Conservation (phyloP, 2,888 invertebrate species). For the Cryptophagus acutangulus region DNA sequence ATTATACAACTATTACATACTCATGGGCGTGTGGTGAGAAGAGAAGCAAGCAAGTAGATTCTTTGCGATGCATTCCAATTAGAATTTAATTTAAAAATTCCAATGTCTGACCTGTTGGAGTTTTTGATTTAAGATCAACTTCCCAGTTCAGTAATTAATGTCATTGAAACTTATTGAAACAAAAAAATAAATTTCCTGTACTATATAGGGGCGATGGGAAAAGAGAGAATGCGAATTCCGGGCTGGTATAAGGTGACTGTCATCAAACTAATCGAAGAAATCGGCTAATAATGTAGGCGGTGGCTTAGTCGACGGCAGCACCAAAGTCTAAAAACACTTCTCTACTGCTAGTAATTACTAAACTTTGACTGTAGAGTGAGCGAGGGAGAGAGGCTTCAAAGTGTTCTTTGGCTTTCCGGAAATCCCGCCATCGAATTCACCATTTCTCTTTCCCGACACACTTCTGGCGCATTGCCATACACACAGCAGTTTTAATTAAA, state of each 20-base stretch:
- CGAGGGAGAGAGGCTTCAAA: slow-evolving; percentile 5
- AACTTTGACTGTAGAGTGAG: slow-evolving; percentile 7
- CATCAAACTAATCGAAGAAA: slow-evolving; percentile 4
- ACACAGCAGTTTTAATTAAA: slow-evolving; percentile 7
- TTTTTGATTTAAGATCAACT: too few species aligned
- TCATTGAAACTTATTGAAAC: too few species aligned
- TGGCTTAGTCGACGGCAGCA: slow-evolving; percentile 4
- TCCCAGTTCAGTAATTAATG: too few species aligned
- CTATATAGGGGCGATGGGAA: too few species aligned
- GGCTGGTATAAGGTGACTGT: background rate
- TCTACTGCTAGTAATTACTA: slow-evolving; percentile 7
- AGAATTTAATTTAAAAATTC: too few species aligned
- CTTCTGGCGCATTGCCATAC: slow-evolving; percentile 6
- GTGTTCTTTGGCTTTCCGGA: slow-evolving; percentile 7
- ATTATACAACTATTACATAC: too few species aligned
- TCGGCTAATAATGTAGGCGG: slow-evolving; percentile 5
- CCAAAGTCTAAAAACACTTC: slow-evolving; percentile 8
- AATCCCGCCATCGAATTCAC: slow-evolving; percentile 2
- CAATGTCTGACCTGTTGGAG: too few species aligned
- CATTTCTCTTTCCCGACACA: slow-evolving; percentile 2
- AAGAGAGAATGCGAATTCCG: too few species aligned
- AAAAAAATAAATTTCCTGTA: too few species aligned
- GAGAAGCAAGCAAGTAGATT: too few species aligned
- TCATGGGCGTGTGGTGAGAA: too few species aligned
- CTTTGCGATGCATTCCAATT: too few species aligned